Percentiles rank a stretch among this genome's conserved stretches.
Conservation (phyloP, 2,888 invertebrate genomes). For the Tipula helvola region DNA sequence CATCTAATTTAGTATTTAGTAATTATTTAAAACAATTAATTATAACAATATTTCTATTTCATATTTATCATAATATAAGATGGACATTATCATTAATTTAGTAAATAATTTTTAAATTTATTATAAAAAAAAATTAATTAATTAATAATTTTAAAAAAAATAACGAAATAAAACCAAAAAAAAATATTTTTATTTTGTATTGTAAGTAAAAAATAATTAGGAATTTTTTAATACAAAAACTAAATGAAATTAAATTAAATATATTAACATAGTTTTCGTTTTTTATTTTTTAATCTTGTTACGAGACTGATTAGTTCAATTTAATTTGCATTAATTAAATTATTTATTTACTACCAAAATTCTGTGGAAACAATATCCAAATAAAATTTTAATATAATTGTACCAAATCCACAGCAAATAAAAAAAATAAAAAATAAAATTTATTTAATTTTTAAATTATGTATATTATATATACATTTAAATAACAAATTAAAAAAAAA, state of each 20-base stretch:
- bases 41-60: conserved; percentile 12
- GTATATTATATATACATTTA: neutral
- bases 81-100: conserved; percentile 11
- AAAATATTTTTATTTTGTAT: neutral
- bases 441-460: neutral
- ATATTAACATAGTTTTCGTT: neutral
- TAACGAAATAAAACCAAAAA: neutral
- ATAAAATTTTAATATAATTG: neutral
- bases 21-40: conserved; percentile 14
- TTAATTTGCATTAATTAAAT: neutral
- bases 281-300: neutral
- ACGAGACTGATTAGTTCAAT: neutral
- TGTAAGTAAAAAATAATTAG: neutral
- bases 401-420: neutral
- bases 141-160: neutral
- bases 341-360: neutral
- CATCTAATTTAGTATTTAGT: conserved; percentile 18
- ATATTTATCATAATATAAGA: conserved; percentile 13
- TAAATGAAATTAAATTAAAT: neutral
- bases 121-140: neutral
- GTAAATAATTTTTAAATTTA: neutral
- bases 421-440: neutral
- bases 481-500: neutral
- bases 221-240: neutral
- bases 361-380: neutral